Conservation (phyloP, 2,888 invertebrate genomes). For the Campoplex nolae region DNA sequence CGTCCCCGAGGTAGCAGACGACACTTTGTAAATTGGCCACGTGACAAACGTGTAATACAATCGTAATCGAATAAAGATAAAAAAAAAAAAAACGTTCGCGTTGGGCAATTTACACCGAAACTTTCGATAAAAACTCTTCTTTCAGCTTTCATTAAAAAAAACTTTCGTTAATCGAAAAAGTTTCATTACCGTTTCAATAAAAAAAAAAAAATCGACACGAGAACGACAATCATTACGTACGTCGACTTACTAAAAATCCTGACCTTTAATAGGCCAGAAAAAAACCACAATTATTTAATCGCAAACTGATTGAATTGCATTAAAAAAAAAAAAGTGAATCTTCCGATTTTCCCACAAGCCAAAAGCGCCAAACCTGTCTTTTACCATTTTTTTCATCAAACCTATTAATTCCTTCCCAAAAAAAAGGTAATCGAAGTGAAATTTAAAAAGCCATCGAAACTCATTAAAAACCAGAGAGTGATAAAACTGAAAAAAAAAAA, state of each 20-base stretch:
- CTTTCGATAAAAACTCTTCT: not conserved
- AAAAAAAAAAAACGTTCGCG: not conserved
- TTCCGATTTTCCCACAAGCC: not conserved
- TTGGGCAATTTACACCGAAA: not conserved
- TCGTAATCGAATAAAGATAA: not conserved
- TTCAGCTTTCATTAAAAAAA: not conserved
- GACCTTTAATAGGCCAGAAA: not conserved
- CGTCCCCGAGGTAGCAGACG: not conserved
- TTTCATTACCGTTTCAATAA: not conserved
- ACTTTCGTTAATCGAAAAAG: not conserved
- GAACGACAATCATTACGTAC: not conserved
- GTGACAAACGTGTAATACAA: not conserved
- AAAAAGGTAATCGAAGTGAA: not conserved
- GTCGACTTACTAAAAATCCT: not conserved
- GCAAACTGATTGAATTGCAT: not conserved
- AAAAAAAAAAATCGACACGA: not conserved
- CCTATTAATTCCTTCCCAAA: not conserved
- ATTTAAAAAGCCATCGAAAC: not conserved
- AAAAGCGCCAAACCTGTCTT: not conserved
- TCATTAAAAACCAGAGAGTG: not conserved
- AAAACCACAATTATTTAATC: not conserved
- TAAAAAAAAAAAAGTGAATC: not conserved
- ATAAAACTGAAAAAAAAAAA: not conserved
- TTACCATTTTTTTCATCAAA: not conserved
- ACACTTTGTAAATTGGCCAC: slow-evolving; percentile 6